These are phyloP conservation scores for Pristionchus mayeri DNA, from an alignment of 2,888 invertebrate genomes.

Conservation along the genomic window DNA sequence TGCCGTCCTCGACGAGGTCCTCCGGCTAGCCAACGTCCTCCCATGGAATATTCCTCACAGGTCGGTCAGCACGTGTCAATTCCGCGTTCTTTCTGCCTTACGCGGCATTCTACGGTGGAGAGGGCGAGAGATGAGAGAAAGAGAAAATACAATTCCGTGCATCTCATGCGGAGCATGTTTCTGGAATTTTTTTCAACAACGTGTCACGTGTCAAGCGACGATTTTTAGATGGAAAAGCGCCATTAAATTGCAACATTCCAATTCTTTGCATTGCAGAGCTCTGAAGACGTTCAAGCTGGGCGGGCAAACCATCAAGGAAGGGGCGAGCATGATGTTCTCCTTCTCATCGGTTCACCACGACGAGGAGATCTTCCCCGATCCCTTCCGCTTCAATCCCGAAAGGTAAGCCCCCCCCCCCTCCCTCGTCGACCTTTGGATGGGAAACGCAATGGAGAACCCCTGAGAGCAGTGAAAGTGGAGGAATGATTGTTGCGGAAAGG, in stretches of 20 bases:
- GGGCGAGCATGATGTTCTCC: conserved; percentile 29
- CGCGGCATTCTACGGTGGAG: too few relatives aligned
- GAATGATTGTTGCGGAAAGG: not conserved
- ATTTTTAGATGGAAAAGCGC: too few relatives aligned
- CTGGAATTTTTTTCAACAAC: not conserved
- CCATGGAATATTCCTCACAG: conserved; percentile 75
- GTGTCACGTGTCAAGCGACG: too few relatives aligned
- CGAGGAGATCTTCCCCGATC: conserved; percentile 22
- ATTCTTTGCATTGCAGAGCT: not conserved
- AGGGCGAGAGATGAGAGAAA: too few relatives aligned
- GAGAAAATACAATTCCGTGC: not conserved
- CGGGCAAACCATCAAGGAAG: conserved; percentile 5
- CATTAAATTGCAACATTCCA: not conserved
- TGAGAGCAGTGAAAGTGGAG: not conserved
- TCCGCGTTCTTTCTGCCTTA: too few relatives aligned
- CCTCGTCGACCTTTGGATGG: too few relatives aligned
- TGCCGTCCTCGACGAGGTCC: conserved; percentile 71
- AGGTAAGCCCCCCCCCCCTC: too few relatives aligned
- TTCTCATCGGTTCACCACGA: conserved; percentile 7
- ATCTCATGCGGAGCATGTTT: not conserved
- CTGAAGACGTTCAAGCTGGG: not conserved
- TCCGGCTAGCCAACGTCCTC: conserved; percentile 71
- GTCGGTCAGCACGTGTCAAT: conserved; percentile 52
- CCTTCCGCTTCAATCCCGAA: conserved; percentile 28
- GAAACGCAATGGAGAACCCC: too few relatives aligned